Evolutionary conservation across 1,140 invertebrate species (phyloP).

Genomic region (Micrasema longulum): DNA sequence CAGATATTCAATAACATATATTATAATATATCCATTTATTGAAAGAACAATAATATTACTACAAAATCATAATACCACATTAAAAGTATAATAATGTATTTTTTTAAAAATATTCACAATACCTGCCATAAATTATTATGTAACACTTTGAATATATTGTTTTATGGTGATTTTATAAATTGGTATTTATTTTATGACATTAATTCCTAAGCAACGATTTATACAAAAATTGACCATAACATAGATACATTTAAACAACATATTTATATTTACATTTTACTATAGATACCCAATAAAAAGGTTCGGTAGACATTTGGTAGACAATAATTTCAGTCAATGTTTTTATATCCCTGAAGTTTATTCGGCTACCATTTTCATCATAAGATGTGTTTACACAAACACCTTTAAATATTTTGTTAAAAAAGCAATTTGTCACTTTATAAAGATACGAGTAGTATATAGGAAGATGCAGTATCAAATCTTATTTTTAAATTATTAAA

Average conservation of each 20-base stretch:
- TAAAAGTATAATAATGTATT: neutral
- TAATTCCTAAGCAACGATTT: neutral
- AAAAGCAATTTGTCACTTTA: no score
- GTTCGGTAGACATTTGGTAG: constrained; percentile 15
- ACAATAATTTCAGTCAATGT: constrained; percentile 21
- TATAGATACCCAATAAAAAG: constrained; percentile 12
- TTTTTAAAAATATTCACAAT: neutral
- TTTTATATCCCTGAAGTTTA: no score
- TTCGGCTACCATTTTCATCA: no score
- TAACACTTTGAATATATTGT: neutral
- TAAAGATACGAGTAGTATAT: no score
- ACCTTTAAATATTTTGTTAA: no score
- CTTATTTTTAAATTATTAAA: no score
- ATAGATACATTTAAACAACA: constrained; percentile 25
- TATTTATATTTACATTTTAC: constrained; percentile 12
- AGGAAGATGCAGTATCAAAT: no score
- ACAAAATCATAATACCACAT: neutral
- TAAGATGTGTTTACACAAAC: no score
- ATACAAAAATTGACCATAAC: constrained; percentile 23
- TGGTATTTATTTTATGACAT: neutral
- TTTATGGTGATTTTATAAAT: neutral
- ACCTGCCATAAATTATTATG: neutral
- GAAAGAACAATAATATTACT: neutral
- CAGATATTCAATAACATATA: no score
- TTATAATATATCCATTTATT: no score